phyloP scores from a whole-genome alignment of 2,888 invertebrate genomes.

The Zaprionus obscuricornis region DNA sequence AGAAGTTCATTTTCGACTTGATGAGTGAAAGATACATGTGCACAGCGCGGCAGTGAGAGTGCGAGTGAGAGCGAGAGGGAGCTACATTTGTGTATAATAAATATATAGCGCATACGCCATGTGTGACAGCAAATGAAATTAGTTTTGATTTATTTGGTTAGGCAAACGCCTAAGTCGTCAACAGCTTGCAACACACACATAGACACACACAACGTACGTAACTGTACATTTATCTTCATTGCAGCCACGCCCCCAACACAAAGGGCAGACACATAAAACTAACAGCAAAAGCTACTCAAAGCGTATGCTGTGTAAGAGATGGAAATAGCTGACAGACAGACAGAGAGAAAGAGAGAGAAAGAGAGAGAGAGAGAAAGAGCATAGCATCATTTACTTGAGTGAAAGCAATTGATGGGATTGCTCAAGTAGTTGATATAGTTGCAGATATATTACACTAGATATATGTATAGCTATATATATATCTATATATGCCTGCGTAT shows the following conservation, averaged over 20 bases:
- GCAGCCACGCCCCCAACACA: conserved; percentile 31
- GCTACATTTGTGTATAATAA: conserved; percentile 34
- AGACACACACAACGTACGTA: conserved; percentile 3
- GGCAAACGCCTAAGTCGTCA: conserved; percentile 31
- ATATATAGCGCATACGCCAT: conserved; percentile 60
- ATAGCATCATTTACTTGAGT: conserved; percentile 25
- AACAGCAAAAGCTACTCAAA: no score
- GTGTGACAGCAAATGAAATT: conserved; percentile 56
- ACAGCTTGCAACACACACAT: conserved; percentile 31
- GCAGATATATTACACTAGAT: no score
- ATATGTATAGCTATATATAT: neutral
- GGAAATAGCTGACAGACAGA: no score
- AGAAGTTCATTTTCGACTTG: conserved; percentile 18
- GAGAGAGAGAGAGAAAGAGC: conserved; percentile 3
- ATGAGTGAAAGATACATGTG: neutral
- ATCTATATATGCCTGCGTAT: conserved; percentile 1
- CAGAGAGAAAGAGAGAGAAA: no score
- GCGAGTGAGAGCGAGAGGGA: no score
- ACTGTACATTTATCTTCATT: conserved; percentile 47
- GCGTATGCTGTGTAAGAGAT: no score
- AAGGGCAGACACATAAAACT: no score
- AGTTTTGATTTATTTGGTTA: conserved; percentile 59
- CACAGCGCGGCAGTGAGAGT: no score
- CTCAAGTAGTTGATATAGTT: no score
- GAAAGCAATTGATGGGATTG: conserved; percentile 19